A percentile compares a stretch with the other conserved stretches of the same genome.
Evolutionary conservation across 2,797 vertebrate species (phyloP).

Genomic region (Lithobates sylvaticus): DNA sequence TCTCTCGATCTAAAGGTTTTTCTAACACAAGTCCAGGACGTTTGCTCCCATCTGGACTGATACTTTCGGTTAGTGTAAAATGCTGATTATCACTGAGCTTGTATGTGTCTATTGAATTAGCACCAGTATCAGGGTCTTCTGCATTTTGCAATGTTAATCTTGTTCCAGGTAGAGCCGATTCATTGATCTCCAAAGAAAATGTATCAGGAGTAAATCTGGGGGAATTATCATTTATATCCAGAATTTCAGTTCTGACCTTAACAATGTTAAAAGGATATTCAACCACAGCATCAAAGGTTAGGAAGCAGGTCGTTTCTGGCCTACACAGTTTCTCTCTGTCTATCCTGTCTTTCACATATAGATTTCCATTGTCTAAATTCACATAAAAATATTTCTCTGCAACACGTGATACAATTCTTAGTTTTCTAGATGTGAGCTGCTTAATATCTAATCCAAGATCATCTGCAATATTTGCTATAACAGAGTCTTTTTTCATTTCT

Average conservation of each 20-base stretch:
- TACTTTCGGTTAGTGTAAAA: conserved; percentile 46
- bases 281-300: conserved; percentile 59
- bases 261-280: conserved; percentile 61
- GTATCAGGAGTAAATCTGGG: conserved; percentile 60
- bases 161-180: conserved; percentile 68
- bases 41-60: conserved; percentile 38
- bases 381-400: conserved; percentile 73
- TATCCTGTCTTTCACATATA: conserved; percentile 58
- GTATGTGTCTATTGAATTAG: conserved; percentile 46
- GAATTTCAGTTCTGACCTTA: conserved; percentile 43
- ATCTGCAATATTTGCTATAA: conserved; percentile 80
- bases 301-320: neutral
- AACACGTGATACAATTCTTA: conserved; percentile 75
- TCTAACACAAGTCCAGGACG: conserved; percentile 66
- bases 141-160: conserved; percentile 61
- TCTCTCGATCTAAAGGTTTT: conserved; percentile 78
- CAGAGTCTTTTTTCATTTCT: conserved; percentile 37
- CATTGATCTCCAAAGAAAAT: conserved; percentile 72
- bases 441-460: conserved; percentile 73
- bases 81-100: conserved; percentile 44
- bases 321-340: conserved; percentile 45
- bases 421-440: conserved; percentile 24
- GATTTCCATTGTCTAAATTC: conserved; percentile 69
- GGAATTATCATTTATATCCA: conserved; percentile 51
- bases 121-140: conserved; percentile 72